These are phyloP conservation scores for Nineta flava DNA, from an alignment of 2,888 invertebrate genomes.

Conservation along the genomic window DNA sequence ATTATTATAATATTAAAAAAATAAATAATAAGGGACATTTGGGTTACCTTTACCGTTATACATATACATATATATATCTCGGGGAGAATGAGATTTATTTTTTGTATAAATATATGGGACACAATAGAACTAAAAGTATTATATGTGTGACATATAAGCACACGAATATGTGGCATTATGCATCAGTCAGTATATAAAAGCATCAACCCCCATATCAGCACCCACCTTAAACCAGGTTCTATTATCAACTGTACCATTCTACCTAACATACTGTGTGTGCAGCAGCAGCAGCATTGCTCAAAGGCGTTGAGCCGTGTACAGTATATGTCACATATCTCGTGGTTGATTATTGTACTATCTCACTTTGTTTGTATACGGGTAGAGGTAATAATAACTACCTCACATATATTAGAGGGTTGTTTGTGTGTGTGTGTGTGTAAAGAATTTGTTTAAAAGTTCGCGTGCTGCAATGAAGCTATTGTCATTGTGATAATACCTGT, in stretches of 20 bases:
- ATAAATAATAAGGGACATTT: neutral
- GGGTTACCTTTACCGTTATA: neutral
- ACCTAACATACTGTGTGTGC: neutral
- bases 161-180: too few species aligned
- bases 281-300: neutral
- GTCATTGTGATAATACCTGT: conserved; percentile 4
- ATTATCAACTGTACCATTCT: too few species aligned
- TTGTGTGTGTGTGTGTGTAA: neutral
- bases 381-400: too few species aligned
- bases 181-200: too few species aligned
- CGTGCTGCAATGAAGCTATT: neutral
- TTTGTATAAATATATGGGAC: neutral
- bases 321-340: neutral
- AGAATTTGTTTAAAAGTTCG: neutral
- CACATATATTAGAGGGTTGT: too few species aligned
- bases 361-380: too few species aligned
- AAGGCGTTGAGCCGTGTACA: neutral
- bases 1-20: neutral
- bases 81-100: neutral
- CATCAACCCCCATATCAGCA: too few species aligned
- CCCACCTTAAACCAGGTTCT: too few species aligned
- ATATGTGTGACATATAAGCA: neutral
- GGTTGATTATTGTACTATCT: too few species aligned
- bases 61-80: neutral
- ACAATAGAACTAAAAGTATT: neutral